A percentile compares a stretch with the other conserved stretches of the same genome.
Evolutionary conservation across 2,113 vertebrate genomes (phyloP).

Genomic region (Arizona elegans): DNA sequence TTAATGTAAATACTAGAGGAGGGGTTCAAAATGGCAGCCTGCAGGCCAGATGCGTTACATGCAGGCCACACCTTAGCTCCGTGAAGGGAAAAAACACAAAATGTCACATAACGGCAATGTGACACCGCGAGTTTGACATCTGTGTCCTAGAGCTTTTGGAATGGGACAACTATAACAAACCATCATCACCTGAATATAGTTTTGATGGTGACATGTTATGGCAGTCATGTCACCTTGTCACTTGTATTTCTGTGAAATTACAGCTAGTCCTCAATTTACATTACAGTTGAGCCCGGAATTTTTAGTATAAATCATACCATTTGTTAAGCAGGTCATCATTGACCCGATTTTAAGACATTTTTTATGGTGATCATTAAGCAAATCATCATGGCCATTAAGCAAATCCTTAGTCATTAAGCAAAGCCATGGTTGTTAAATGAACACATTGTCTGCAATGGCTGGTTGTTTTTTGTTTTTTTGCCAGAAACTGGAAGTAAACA

Average conservation of each 20-base stretch:
- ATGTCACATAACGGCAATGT: rapidly evolving
- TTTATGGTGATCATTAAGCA: not conserved
- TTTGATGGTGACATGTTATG: conserved; percentile 9
- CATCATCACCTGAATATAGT: not conserved
- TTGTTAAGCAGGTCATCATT: not conserved
- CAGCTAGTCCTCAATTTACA: not conserved
- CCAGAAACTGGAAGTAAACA: not conserved
- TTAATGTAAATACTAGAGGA: not conserved
- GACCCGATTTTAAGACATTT: not conserved
- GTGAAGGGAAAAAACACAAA: too few relatives aligned
- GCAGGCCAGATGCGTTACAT: too few relatives aligned
- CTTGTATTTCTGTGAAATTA: not conserved
- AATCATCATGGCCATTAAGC: not conserved
- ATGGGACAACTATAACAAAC: not conserved
- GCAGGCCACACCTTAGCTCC: too few relatives aligned
- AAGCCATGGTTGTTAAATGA: not conserved
- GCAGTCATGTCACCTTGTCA: conserved; percentile 36
- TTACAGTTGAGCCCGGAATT: not conserved
- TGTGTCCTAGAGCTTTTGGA: not conserved
- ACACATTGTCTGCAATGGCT: not conserved
- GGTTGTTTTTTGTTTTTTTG: not conserved
- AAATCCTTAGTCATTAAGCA: not conserved
- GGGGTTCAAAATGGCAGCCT: too few relatives aligned
- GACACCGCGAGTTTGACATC: too few relatives aligned
- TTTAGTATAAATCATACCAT: not conserved